Percentiles rank a stretch among this genome's conserved stretches.
These are phyloP conservation scores for Laspeyria flexula DNA, from an alignment of 2,888 invertebrate species.

Conservation along the genomic window DNA sequence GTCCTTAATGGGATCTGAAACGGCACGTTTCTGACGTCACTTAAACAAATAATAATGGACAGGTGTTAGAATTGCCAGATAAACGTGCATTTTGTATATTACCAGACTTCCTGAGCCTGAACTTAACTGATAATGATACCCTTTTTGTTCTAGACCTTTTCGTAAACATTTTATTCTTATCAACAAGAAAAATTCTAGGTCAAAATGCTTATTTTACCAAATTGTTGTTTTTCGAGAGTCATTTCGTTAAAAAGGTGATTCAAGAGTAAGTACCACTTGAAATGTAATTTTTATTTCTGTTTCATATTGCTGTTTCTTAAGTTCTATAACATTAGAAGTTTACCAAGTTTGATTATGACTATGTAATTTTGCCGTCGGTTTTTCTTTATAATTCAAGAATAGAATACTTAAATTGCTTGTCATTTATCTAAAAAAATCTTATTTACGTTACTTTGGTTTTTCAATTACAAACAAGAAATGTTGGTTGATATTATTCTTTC, in stretches of 20 bases:
- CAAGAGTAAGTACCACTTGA: no score
- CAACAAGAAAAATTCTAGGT: background rate
- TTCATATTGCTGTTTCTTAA: conserved; percentile 21
- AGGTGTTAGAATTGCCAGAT: conserved; percentile 28
- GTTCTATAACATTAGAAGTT: no score
- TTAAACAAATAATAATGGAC: conserved; percentile 43
- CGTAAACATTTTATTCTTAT: background rate
- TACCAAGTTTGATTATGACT: no score
- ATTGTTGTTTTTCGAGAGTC: conserved; percentile 3
- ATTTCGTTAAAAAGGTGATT: conserved; percentile 4
- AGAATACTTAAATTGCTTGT: no score
- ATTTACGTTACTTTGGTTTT: no score
- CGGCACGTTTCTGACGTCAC: conserved; percentile 44
- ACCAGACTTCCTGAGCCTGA: conserved; percentile 1
- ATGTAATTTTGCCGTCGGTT: no score
- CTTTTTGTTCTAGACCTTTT: conserved; percentile 1
- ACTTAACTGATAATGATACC: conserved; percentile 6
- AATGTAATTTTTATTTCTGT: conserved; percentile 24
- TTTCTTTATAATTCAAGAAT: no score
- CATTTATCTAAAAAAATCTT: no score
- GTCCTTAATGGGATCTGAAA: conserved; percentile 52
- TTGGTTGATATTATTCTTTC: no score
- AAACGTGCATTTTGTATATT: conserved; percentile 29
- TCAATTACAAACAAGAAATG: no score
- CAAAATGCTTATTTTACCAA: background rate